Percentiles rank a stretch among this genome's conserved stretches.
These are phyloP conservation scores for Pitta sordida DNA, from an alignment of 2,113 vertebrate genomes.

Conservation along the genomic window DNA sequence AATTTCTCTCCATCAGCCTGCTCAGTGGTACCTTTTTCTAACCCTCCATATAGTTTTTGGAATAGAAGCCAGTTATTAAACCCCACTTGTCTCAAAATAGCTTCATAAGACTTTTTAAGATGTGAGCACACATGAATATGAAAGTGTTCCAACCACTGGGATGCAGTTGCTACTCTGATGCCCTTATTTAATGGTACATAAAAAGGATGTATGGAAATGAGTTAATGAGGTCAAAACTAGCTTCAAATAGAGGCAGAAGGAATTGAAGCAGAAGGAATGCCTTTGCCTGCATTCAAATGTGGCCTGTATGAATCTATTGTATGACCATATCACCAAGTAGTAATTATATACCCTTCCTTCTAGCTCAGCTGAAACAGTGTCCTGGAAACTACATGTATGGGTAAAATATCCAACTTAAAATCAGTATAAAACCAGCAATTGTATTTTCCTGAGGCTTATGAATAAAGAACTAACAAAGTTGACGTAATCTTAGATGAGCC, in stretches of 20 bases:
- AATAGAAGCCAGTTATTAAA: background rate
- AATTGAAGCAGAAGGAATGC: conserved; percentile 7
- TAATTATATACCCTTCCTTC: background rate
- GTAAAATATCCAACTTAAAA: background rate
- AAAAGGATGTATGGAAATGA: background rate
- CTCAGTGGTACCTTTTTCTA: background rate
- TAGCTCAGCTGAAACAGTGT: background rate
- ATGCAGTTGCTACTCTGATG: background rate
- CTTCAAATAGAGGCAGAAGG: conserved; percentile 42
- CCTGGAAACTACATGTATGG: background rate
- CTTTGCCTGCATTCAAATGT: conserved; percentile 1
- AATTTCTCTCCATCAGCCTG: background rate
- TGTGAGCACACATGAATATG: background rate
- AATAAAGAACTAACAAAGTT: background rate
- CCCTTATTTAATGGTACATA: background rate
- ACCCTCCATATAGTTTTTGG: background rate
- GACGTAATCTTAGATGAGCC: background rate
- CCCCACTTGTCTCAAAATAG: background rate
- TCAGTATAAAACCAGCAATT: background rate
- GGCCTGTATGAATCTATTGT: background rate
- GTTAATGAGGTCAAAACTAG: conserved; percentile 9
- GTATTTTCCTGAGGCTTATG: background rate
- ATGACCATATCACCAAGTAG: background rate
- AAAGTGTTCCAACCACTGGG: background rate
- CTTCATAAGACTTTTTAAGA: background rate